phyloP scores from a whole-genome alignment of 1,140 invertebrate genomes.

The Drosophila prosaltans region DNA sequence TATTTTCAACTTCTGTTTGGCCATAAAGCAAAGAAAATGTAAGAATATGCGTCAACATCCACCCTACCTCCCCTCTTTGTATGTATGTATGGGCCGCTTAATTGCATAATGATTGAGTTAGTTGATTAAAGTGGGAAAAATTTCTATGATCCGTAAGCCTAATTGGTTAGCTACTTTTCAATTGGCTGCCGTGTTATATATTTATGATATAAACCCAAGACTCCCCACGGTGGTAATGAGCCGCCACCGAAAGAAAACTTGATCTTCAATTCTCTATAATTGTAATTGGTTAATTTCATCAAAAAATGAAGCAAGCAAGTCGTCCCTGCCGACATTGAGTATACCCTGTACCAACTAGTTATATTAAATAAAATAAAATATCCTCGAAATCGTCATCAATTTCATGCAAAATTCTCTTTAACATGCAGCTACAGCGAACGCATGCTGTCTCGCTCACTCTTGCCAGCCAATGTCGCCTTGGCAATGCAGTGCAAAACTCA shows the following conservation, averaged over 20 bases:
- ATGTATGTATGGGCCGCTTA: constrained; percentile 45
- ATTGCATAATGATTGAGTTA: constrained; percentile 78
- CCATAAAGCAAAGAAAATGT: constrained; percentile 40
- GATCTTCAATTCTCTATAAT: background rate
- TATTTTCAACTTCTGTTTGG: constrained; percentile 67
- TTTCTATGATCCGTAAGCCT: constrained; percentile 64
- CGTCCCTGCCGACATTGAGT: no score
- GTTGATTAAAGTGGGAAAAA: constrained; percentile 32
- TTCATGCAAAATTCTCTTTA: no score
- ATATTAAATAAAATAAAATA: no score
- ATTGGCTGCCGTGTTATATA: constrained; percentile 39
- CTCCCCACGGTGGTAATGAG: constrained; percentile 59
- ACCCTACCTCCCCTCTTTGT: background rate
- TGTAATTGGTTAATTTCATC: background rate
- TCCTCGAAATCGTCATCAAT: no score
- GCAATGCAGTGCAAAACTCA: no score
- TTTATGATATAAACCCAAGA: constrained; percentile 4
- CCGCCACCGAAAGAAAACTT: background rate
- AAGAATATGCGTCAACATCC: constrained; percentile 31
- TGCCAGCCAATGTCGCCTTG: no score
- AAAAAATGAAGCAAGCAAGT: no score
- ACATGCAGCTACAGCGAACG: no score
- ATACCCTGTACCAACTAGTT: no score
- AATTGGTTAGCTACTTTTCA: constrained; percentile 52
- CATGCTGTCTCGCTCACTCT: no score